phyloP scores from a whole-genome alignment of 2,797 vertebrate genomes.

The Ceyx erithaca region DNA sequence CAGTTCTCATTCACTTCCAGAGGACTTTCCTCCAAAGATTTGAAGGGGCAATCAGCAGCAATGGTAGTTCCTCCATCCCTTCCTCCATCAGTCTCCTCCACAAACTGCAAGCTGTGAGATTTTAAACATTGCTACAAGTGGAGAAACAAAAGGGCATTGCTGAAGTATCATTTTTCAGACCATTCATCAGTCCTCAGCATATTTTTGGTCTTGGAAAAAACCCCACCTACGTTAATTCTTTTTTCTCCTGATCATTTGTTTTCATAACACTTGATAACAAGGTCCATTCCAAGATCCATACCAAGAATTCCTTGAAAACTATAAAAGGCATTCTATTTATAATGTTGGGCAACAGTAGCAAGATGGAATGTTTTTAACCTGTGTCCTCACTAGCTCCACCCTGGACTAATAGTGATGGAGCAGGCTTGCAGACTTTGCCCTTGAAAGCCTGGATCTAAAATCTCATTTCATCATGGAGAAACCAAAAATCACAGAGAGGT shows the following conservation, averaged over 20 bases:
- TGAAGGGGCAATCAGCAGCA: background rate
- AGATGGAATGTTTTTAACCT: background rate
- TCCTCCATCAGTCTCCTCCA: background rate
- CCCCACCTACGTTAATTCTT: background rate
- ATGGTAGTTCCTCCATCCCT: background rate
- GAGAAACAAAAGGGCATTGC: background rate
- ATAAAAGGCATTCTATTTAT: background rate
- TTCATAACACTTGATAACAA: background rate
- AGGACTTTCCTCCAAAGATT: background rate
- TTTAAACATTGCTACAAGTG: conserved; percentile 4
- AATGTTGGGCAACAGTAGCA: background rate
- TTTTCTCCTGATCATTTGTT: background rate
- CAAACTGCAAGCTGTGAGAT: background rate
- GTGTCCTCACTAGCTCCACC: background rate
- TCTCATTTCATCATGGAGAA: background rate
- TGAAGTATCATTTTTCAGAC: background rate
- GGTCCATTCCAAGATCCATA: background rate
- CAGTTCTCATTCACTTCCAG: background rate
- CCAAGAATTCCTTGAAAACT: background rate
- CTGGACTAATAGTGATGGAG: background rate
- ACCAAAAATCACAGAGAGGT: background rate
- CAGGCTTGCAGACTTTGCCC: background rate
- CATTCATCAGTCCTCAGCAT: background rate
- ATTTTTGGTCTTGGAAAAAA: background rate
- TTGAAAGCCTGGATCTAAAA: background rate